Conservation (phyloP, 1,140 invertebrate genomes). For the Helicoverpa zea region DNA sequence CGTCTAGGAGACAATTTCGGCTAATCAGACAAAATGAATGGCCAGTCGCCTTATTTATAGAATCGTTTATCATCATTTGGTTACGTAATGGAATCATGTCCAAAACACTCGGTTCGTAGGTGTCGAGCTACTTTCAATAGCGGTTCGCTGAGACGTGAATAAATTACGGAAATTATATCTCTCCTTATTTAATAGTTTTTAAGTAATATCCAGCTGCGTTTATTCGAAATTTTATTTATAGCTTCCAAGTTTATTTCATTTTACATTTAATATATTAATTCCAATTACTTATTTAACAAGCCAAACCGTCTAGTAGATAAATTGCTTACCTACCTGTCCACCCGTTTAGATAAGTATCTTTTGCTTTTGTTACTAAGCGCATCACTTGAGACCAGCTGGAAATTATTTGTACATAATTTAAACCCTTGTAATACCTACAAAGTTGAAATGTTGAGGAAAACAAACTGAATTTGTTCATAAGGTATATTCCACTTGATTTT, state of each 20-base stretch:
- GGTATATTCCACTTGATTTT: too few species aligned
- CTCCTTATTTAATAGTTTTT: conserved; percentile 7
- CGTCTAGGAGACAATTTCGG: background rate
- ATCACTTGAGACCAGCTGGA: too few species aligned
- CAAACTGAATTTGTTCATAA: too few species aligned
- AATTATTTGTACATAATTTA: too few species aligned
- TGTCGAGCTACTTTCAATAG: conserved; percentile 35
- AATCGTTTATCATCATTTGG: conserved; percentile 33
- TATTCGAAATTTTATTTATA: conserved; percentile 18
- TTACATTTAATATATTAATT: too few species aligned
- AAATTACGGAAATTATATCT: conserved; percentile 23
- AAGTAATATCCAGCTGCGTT: conserved; percentile 28
- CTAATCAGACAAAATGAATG: conserved; percentile 13
- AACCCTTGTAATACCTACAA: too few species aligned
- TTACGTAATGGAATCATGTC: conserved; percentile 31
- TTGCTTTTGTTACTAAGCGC: too few species aligned
- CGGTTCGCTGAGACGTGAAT: conserved; percentile 31
- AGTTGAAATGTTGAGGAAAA: too few species aligned
- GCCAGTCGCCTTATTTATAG: conserved; percentile 8
- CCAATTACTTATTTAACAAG: too few species aligned
- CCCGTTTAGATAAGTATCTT: too few species aligned
- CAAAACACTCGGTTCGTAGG: conserved; percentile 25
- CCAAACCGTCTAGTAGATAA: too few species aligned
- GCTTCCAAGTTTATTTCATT: background rate
- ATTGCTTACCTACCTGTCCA: too few species aligned